Evolutionary conservation across 2,797 vertebrate genomes (phyloP).

Genomic region (Rhyacichthys aspro): DNA sequence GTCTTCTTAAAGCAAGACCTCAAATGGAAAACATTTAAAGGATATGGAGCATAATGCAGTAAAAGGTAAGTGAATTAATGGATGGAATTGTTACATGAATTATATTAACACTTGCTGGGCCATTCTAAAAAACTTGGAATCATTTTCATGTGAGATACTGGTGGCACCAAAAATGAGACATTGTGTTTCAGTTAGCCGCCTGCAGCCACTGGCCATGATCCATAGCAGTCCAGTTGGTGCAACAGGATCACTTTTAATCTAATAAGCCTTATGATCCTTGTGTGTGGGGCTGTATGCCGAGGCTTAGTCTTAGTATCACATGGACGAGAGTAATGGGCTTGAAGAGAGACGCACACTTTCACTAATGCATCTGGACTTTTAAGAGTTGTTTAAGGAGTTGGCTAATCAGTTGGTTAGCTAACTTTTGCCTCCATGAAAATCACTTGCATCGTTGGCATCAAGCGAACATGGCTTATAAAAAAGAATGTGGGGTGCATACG

Average conservation of each 20-base stretch:
- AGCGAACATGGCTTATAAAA: conserved; percentile 41
- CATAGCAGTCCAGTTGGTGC: conserved; percentile 59
- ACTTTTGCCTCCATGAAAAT: conserved; percentile 12
- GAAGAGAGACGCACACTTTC: conserved; percentile 38
- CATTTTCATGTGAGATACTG: too few relatives aligned
- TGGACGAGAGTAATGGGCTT: conserved; percentile 52
- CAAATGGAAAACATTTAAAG: conserved; percentile 37
- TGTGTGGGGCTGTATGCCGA: conserved; percentile 67
- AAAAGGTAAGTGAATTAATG: conserved; percentile 50
- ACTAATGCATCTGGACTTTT: conserved; percentile 48
- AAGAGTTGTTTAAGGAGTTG: conserved; percentile 51
- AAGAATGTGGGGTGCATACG: conserved; percentile 55
- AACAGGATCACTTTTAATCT: conserved; percentile 80
- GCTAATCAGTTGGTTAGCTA: conserved; percentile 31
- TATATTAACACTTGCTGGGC: background rate
- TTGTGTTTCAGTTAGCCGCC: conserved; percentile 14
- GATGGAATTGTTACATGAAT: background rate
- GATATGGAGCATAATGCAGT: conserved; percentile 11
- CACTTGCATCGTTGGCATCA: conserved; percentile 39
- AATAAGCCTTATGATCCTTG: conserved; percentile 76
- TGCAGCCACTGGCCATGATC: conserved; percentile 48
- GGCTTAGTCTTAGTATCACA: conserved; percentile 77
- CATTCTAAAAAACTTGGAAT: background rate
- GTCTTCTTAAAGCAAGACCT: conserved; percentile 16
- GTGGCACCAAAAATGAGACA: conserved; percentile 10